These are phyloP conservation scores for Todiramphus chloris DNA, from an alignment of 2,113 vertebrate genomes.

Conservation along the genomic window DNA sequence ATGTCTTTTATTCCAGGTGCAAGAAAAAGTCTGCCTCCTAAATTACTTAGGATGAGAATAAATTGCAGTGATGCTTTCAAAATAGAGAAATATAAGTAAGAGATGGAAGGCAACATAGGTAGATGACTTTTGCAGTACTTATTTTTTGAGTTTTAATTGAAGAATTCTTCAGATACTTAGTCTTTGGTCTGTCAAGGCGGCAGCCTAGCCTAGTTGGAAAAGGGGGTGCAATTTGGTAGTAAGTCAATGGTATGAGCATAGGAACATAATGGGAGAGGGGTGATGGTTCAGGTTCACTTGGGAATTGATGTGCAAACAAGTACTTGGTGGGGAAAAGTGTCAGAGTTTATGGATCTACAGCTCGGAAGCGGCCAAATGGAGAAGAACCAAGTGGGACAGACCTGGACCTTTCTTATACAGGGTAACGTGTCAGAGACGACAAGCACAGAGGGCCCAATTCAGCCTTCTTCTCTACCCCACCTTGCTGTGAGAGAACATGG, in stretches of 20 bases:
- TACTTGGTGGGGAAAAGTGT: background rate
- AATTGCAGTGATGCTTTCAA: background rate
- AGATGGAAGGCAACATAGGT: background rate
- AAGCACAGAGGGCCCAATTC: background rate
- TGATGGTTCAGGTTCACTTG: background rate
- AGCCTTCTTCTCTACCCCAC: background rate
- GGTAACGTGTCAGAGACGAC: background rate
- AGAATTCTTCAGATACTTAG: background rate
- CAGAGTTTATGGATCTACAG: background rate
- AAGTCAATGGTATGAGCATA: background rate
- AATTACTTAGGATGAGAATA: background rate
- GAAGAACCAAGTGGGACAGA: background rate
- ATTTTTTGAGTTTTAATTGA: background rate
- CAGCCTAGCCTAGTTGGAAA: background rate
- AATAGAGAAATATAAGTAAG: background rate
- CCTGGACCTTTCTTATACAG: background rate
- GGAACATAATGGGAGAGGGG: background rate
- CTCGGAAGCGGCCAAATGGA: background rate
- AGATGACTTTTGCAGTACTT: background rate
- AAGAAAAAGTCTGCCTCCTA: background rate
- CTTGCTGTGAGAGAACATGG: fast-evolving
- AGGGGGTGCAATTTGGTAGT: background rate
- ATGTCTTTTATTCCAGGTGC: background rate
- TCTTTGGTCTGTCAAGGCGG: background rate
- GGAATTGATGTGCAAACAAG: background rate